Evolutionary conservation across 2,797 vertebrate species (phyloP).

Genomic region (Distichodus sexfasciatus): DNA sequence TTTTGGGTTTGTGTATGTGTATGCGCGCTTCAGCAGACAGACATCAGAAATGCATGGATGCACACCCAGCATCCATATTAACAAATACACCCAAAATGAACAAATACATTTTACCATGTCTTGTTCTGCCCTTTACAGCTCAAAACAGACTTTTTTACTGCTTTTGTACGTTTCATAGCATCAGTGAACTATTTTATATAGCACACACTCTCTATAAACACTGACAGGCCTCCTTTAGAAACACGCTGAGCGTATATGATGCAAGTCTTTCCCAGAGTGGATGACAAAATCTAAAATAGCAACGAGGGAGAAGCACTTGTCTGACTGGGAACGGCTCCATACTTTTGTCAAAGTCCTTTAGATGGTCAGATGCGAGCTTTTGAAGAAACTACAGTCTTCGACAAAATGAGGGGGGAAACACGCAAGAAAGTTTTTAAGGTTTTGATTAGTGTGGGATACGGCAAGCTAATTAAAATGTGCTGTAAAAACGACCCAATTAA

Average conservation of each 20-base stretch:
- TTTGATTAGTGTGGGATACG: constrained; percentile 48
- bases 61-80: constrained; percentile 1
- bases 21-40: constrained; percentile 33
- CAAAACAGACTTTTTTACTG: background rate
- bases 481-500: constrained; percentile 61
- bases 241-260: background rate
- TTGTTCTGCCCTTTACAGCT: constrained; percentile 1
- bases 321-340: background rate
- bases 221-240: background rate
- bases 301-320: too few relatives aligned
- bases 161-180: background rate
- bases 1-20: constrained; percentile 9
- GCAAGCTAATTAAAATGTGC: constrained; percentile 56
- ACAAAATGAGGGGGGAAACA: too few relatives aligned
- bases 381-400: too few relatives aligned
- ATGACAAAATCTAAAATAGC: background rate
- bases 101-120: constrained; percentile 13
- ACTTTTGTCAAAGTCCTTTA: background rate
- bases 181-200: background rate
- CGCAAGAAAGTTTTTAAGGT: constrained; percentile 26
- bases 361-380: background rate
- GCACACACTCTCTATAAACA: background rate
- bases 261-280: background rate
- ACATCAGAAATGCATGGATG: constrained; percentile 19
- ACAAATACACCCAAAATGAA: constrained; percentile 17